Evolutionary conservation across 2,888 invertebrate species (phyloP).

Genomic region (Bombylius major): DNA sequence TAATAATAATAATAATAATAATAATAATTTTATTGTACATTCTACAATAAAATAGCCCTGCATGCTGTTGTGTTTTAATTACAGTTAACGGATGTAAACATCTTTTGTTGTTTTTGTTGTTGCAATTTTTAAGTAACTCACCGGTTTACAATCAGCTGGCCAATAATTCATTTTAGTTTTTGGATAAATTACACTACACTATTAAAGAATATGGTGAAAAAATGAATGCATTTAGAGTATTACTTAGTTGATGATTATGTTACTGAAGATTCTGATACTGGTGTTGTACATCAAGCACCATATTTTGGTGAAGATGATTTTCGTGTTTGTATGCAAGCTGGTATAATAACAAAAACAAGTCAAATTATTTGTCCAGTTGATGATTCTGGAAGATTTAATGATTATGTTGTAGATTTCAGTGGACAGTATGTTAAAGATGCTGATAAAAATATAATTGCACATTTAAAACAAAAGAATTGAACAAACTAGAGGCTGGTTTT

Average conservation of each 20-base stretch:
- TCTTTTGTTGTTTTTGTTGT: no score
- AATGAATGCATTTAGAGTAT: conserved; percentile 66
- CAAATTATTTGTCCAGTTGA: conserved; percentile 90
- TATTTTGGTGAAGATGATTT: conserved; percentile 99
- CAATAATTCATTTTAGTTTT: conserved; percentile 76
- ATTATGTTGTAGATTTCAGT: conserved; percentile 72
- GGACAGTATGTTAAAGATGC: conserved; percentile 95
- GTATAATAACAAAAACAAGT: conserved; percentile 78
- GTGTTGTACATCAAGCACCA: conserved; percentile 95
- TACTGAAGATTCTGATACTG: conserved; percentile 92
- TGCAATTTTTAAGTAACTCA: conserved; percentile 27
- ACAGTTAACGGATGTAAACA: no score
- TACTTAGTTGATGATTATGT: conserved; percentile 89
- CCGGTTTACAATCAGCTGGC: conserved; percentile 84
- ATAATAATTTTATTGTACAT: no score
- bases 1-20: no score
- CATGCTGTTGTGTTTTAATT: no score
- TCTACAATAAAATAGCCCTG: no score
- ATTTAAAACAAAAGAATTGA: conserved; percentile 77
- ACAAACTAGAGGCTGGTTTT: conserved; percentile 98
- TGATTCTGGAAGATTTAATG: conserved; percentile 73
- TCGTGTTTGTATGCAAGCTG: conserved; percentile 61
- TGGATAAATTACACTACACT: conserved; percentile 94
- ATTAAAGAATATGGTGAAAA: conserved; percentile 46
- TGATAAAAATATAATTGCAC: conserved; percentile 84